Evolutionary conservation across 2,113 vertebrate genomes (phyloP), one percentile per base, ranked within the genome.

Genomic region (Microtus ochrogaster): DNA sequence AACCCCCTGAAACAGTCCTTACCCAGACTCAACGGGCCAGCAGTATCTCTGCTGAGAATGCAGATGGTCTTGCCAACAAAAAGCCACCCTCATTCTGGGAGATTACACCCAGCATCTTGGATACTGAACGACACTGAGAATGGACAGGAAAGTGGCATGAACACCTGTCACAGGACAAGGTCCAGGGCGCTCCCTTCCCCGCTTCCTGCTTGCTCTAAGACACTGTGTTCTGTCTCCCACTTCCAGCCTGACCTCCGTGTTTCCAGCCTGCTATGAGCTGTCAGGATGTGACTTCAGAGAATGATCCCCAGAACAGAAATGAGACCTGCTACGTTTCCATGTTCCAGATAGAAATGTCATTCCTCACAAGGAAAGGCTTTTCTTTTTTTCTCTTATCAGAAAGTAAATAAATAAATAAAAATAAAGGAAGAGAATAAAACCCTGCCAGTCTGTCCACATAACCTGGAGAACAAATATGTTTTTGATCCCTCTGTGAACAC

Each of bases 401-500:
- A 83, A 44, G 26, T 12, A 41, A 74, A 24, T 21, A 21, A 58
- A 58, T 58, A 58, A 58, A 58, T 61, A n/a, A 73, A 73, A 39
- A 73, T 8, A 73, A 73, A 94, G 58, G 58, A 58, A 58, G 58
- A 73, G 39, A 73, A 19, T 9, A 73, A 94, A 84, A 83, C 94
- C 74, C 77, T 95, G 97, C 97, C 98, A 94, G 83, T 96, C 97
- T 98, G 87, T 96, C 97, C 98, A 95, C 98, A 98, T 96, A 95
- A 95, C 96, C 95, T 44, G 76, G 49, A 98, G 98, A 93, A 98
- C 97, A 97, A 97, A 98, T 97, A 98, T 78, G 95, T 88, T 78
- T 98, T 98, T 98, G 97, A 98, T 98, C 98, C 97, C 36, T 92
- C 85, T 79, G 68, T 73, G 95, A n/a, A 90, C 79, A 96, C 89